Conservation (phyloP, 1,140 invertebrate species). For the Galleria mellonella region DNA sequence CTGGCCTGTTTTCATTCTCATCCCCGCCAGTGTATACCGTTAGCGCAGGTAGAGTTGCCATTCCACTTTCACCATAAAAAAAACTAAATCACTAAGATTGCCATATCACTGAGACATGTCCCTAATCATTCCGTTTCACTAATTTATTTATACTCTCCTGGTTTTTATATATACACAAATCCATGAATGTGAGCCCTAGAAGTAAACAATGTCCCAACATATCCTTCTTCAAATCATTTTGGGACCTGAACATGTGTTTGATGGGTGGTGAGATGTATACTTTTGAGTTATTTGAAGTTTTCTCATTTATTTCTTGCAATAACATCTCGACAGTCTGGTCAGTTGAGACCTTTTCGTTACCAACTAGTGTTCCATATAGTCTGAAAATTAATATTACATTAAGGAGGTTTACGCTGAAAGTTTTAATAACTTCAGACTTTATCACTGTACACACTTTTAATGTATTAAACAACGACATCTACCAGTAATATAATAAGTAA, state of each 20-base stretch:
- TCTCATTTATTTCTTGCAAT: conserved; percentile 18
- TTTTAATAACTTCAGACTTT: no score
- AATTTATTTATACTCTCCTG: conserved; percentile 42
- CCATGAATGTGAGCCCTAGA: conserved; percentile 63
- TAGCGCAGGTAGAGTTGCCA: no score
- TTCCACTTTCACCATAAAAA: no score
- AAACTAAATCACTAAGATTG: no score
- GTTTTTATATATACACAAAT: conserved; percentile 63
- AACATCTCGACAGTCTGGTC: conserved; percentile 57
- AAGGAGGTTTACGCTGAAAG: no score
- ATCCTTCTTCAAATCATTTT: conserved; percentile 55
- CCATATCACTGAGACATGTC: background rate
- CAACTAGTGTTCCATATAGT: conserved; percentile 61
- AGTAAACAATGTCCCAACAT: conserved; percentile 61
- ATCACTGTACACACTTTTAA: no score
- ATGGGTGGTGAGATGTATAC: conserved; percentile 31
- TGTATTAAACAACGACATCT: no score
- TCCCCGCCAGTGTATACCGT: no score
- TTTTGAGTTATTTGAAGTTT: conserved; percentile 19
- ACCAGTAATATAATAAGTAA: no score
- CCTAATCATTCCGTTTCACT: conserved; percentile 22
- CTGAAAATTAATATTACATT: conserved; percentile 32
- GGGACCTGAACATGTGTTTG: conserved; percentile 32
- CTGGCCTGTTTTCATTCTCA: no score
- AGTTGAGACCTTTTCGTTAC: conserved; percentile 63